Evolutionary conservation across 2,888 invertebrate species (phyloP).

Genomic region (Andrena marginata): DNA sequence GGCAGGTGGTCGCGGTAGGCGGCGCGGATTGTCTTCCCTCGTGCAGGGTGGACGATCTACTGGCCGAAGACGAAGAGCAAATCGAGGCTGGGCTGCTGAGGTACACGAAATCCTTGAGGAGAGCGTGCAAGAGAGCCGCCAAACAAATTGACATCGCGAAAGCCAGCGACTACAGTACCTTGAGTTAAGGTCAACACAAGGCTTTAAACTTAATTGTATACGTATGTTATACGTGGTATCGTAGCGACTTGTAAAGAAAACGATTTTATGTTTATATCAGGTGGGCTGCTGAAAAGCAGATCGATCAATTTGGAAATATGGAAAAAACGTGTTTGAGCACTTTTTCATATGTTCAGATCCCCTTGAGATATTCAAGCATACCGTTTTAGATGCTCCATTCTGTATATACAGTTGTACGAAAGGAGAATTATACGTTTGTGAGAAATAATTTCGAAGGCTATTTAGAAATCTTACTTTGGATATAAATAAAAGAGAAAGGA

Average conservation of each 20-base stretch:
- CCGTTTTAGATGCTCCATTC: not conserved
- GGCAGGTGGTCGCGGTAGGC: constrained; percentile 90
- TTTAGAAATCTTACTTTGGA: not conserved
- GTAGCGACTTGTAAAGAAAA: not conserved
- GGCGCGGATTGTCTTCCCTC: constrained; percentile 85
- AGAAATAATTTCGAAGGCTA: not conserved
- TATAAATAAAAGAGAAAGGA: not conserved
- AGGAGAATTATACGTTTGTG: constrained; percentile 12
- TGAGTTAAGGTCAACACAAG: constrained; percentile 34
- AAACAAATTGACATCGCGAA: constrained; percentile 83
- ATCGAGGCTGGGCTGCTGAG: constrained; percentile 85
- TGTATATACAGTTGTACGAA: constrained; percentile 4
- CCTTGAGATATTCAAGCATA: not conserved
- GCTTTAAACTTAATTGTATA: constrained; percentile 12
- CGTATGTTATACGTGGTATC: not conserved
- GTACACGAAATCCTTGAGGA: constrained; percentile 86
- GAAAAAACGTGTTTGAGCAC: not conserved
- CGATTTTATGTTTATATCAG: no score
- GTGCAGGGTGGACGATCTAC: constrained; percentile 49
- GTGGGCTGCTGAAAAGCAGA: no score
- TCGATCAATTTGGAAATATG: not conserved
- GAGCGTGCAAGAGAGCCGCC: constrained; percentile 84
- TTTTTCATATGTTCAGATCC: not conserved
- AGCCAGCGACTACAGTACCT: constrained; percentile 70
- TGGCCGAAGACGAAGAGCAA: constrained; percentile 82